Base-by-base conservation (phyloP, 2,888 invertebrate species). In the Herminia tarsipennalis region DNA sequence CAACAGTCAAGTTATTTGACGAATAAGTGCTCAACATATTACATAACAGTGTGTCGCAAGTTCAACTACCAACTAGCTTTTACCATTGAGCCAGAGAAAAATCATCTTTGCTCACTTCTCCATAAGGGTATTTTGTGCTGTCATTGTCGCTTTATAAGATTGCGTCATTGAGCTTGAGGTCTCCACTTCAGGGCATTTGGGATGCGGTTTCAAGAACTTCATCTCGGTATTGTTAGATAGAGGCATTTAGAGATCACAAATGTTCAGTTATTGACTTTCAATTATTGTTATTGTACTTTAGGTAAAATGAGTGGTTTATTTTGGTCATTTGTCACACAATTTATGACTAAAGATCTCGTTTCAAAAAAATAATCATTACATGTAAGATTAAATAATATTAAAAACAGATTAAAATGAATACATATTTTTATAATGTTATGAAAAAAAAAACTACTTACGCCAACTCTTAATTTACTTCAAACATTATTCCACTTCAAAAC, bases 111-210 rank as follows among this genome's bases (percentile, higher is more conserved):
- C 12, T 1, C 1, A 20, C 2, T 6, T 3, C 1, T 0, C 0
- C 0, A 14, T 52, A 65, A 41, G 37, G 39, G 8, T n/a, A 3
- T 33, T 38, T 25, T 28, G 1, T 8, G 35, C 8, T 22, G 12
- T 5, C 43, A 14, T 69, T 56, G 69, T 59, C 49, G 63, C 54
- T 58, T 62, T 59, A 66, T 57, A 63, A 71, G 64, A 64, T 69
- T 65, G 63, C 60, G 66, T 62, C 63, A 67, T 66, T 60, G 70
- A 70, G 69, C 67, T 65, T 56, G 62, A 54, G 66, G 70, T 63
- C 64, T 52, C 45, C 59, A 70, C 70, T 73, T 70, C 64, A 50
- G 73, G 73, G 74, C 67, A 60, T 72, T 72, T 51, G 67, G 57
- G 64, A 64, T 56, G 65, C 52, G 67, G 62, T 62, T 62, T 66